A percentile compares a stretch with the other conserved stretches of the same genome.
These are phyloP conservation scores for Syngnathoides biaculeatus DNA, from an alignment of 2,113 vertebrate species.

Conservation along the genomic window DNA sequence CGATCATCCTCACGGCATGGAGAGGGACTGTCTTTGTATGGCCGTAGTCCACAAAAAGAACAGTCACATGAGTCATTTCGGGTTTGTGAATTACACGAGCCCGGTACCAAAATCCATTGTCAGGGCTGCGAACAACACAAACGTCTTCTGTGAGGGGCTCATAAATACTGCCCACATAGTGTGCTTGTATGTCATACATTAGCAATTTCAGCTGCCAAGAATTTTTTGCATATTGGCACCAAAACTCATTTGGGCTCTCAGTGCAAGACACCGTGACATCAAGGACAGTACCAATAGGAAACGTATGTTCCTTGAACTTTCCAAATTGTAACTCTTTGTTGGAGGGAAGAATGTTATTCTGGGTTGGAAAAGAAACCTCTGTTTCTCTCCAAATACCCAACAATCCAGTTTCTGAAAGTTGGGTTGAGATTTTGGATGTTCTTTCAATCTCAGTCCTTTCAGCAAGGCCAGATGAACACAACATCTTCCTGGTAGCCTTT, in stretches of 20 bases:
- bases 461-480: constrained; percentile 72
- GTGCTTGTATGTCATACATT: constrained; percentile 82
- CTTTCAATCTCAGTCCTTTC: constrained; percentile 57
- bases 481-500: constrained; percentile 72
- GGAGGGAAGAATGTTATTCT: not conserved
- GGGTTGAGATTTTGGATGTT: constrained; percentile 12
- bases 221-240: constrained; percentile 83
- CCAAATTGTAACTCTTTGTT: constrained; percentile 16
- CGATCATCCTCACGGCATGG: constrained; percentile 72
- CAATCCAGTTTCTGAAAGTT: constrained; percentile 6
- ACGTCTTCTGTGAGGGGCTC: constrained; percentile 55
- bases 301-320: constrained; percentile 62
- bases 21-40: constrained; percentile 73
- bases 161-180: constrained; percentile 71
- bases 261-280: constrained; percentile 79
- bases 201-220: constrained; percentile 66
- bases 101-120: constrained; percentile 83
- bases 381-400: not conserved
- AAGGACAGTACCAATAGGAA: constrained; percentile 83
- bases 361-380: constrained; percentile 5
- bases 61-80: constrained; percentile 69
- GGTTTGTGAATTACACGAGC: constrained; percentile 75
- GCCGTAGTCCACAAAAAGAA: constrained; percentile 87
- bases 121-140: constrained; percentile 81
- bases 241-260: constrained; percentile 84